phyloP scores from a whole-genome alignment of 1,140 invertebrate species.

The Ectropis grisescens region DNA sequence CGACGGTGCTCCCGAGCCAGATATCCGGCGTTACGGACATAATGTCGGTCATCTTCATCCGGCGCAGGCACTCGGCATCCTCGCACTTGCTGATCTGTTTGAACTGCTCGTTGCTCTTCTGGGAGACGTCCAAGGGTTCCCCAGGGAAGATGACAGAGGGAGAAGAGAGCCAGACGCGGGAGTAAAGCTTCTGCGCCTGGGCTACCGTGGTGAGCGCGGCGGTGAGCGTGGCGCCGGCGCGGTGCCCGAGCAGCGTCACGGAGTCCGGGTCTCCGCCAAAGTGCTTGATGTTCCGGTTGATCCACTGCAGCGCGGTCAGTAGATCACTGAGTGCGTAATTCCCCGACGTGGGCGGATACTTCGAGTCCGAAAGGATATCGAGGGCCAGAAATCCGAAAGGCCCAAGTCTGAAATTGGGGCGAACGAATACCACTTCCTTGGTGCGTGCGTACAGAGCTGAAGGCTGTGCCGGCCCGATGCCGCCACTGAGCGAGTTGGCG shows the following conservation, averaged over 20 bases:
- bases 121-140: slow-evolving; percentile 71
- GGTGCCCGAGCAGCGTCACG: slow-evolving; percentile 85
- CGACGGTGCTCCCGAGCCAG: slow-evolving; percentile 72
- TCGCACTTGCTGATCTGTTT: slow-evolving; percentile 69
- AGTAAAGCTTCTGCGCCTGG: slow-evolving; percentile 74
- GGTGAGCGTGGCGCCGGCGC: slow-evolving; percentile 83
- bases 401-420: slow-evolving; percentile 84
- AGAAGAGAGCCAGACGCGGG: slow-evolving; percentile 81
- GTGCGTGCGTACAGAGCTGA: slow-evolving; percentile 77
- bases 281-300: slow-evolving; percentile 83
- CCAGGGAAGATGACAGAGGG: slow-evolving; percentile 78
- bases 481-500: slow-evolving; percentile 81
- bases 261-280: slow-evolving; percentile 85
- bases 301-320: slow-evolving; percentile 82
- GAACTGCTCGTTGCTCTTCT: slow-evolving; percentile 73
- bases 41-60: slow-evolving; percentile 74
- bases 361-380: slow-evolving; percentile 76
- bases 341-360: slow-evolving; percentile 83
- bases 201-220: slow-evolving; percentile 72
- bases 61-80: slow-evolving; percentile 72
- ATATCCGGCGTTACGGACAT: slow-evolving; percentile 76
- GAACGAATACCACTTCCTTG: slow-evolving; percentile 85
- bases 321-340: slow-evolving; percentile 90
- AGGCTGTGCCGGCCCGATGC: slow-evolving; percentile 76
- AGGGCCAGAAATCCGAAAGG: slow-evolving; percentile 84